A percentile compares a stretch with the other conserved stretches of the same genome.
These are phyloP conservation scores for Vireo griseus DNA, from an alignment of 2,797 vertebrate species.

Conservation along the genomic window DNA sequence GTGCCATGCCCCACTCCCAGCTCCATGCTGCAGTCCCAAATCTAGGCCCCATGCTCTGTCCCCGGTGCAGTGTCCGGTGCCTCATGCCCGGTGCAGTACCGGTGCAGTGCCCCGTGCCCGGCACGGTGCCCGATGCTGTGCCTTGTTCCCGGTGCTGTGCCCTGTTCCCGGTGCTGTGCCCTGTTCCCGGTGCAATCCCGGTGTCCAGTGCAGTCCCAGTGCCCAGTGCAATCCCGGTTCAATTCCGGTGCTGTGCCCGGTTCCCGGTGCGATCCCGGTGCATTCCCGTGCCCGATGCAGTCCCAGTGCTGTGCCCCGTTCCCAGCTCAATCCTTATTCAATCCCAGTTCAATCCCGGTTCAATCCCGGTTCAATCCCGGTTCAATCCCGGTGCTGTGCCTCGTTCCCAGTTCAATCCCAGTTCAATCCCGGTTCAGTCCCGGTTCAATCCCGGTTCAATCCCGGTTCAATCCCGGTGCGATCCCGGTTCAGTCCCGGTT, in stretches of 20 bases:
- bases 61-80: too few species aligned
- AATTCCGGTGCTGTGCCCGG: too few species aligned
- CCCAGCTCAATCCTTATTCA: too few species aligned
- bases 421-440: not conserved
- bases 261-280: too few species aligned
- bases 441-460: rapidly evolving
- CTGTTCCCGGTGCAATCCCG: rapidly evolving
- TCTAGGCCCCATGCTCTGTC: not conserved
- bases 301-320: too few species aligned
- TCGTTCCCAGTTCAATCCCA: too few species aligned
- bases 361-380: rapidly evolving
- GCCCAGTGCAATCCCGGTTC: rapidly evolving
- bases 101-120: too few species aligned
- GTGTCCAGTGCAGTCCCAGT: not conserved
- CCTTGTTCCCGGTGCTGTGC: too few species aligned
- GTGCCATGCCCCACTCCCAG: not conserved
- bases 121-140: not conserved
- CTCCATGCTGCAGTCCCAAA: not conserved
- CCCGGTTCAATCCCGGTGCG: too few species aligned
- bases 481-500: rapidly evolving
- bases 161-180: not conserved
- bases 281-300: too few species aligned
- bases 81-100: not conserved
- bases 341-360: too few species aligned
- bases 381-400: not conserved